Conservation (phyloP, 2,113 vertebrate species). For the Oenanthe melanoleuca region DNA sequence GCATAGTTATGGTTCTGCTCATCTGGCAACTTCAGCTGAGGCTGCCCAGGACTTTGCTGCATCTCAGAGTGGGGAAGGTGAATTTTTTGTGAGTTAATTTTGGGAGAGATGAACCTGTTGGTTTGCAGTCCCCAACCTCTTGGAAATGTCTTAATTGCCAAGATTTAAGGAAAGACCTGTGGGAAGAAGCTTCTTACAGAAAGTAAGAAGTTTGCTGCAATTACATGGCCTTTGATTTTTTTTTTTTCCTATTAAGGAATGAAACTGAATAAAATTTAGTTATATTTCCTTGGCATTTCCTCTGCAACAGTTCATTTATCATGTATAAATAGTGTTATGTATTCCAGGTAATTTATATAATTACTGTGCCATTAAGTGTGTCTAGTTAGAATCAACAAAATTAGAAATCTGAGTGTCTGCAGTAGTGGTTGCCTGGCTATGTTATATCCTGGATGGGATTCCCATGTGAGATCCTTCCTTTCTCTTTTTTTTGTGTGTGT, state of each 20-base stretch:
- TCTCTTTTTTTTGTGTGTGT: neutral
- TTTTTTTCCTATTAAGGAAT: neutral
- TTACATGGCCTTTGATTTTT: neutral
- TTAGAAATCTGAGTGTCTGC: neutral
- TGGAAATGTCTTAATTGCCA: neutral
- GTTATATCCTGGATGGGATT: neutral
- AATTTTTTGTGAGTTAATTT: neutral
- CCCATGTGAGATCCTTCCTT: neutral
- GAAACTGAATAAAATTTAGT: neutral
- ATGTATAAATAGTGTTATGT: conserved; percentile 13
- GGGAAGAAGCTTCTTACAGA: neutral
- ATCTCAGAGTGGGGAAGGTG: neutral
- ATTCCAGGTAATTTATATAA: conserved; percentile 49
- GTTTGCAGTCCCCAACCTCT: neutral
- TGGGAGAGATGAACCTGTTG: neutral
- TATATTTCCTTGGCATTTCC: neutral
- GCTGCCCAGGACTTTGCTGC: neutral
- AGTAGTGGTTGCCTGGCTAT: neutral
- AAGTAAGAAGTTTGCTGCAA: neutral
- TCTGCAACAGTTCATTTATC: conserved; percentile 12
- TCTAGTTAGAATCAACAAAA: conserved; percentile 37
- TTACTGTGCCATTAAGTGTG: conserved; percentile 33
- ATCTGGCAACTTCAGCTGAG: neutral
- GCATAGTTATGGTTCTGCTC: neutral
- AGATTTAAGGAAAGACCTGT: neutral